Base-by-base conservation (phyloP, 1,140 invertebrate genomes). In the Neocloeon triangulifer region DNA sequence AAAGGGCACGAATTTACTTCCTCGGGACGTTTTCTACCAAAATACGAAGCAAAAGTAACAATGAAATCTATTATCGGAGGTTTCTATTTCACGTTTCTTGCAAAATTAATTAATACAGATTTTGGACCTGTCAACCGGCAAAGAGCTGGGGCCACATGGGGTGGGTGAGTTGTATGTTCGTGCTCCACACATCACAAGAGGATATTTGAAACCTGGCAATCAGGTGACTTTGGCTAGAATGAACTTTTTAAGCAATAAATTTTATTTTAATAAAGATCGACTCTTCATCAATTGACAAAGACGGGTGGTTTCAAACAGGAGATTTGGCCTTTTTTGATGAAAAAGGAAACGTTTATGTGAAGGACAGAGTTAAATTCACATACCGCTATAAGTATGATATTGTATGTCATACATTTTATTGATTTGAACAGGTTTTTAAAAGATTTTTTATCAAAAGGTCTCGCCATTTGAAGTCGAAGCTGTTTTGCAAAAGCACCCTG, bases 241-340 rank as follows among this genome's bases (percentile, higher is more conserved):
- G n/a, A n/a, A n/a, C n/a, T n/a, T n/a, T n/a, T n/a, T n/a, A n/a
- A n/a, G n/a, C n/a, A n/a, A n/a, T n/a, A n/a, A n/a, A n/a, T n/a
- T n/a, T n/a, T n/a, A n/a, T n/a, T 14, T 25, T 6, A 4, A 25
- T 6, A 12, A 3, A 25, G 23, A 14, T 3, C 2, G 4, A 2
- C 23, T 12, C 4, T 25, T 25, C 23, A 12, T n/a, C n/a, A 3
- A 25, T 35, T 19, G 18, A 32, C n/a, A 19, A 33, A 6, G 15
- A 35, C 22, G 28, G 34, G 4, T 35, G 34, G 34, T 33, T 35
- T 21, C 25, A 30, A n/a, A 35, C 34, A 9, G 39, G 42, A n/a
- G 42, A 44, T 34, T n/a, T 41, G 2, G 41, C 27, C n/a, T 37
- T 38, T 35, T 44, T 32, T 34, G 41, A 43, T 35, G 34, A 41